Evolutionary conservation across 2,888 invertebrate genomes (phyloP).

Genomic region (Augiades crinisus): DNA sequence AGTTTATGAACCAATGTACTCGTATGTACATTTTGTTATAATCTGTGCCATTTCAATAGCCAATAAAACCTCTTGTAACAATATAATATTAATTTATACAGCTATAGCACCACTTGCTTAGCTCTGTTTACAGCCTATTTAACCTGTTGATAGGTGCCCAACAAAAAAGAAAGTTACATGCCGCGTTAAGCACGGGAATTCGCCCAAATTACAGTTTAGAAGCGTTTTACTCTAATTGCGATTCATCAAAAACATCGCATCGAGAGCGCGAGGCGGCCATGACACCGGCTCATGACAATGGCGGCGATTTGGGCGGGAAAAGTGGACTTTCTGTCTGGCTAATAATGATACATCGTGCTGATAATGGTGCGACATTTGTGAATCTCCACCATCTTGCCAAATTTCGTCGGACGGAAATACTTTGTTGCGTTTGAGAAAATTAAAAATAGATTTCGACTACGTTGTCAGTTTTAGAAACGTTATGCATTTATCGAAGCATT

Average conservation of each 20-base stretch:
- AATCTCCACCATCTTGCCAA: background rate
- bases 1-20: no score
- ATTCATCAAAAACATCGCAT: constrained; percentile 61
- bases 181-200: constrained; percentile 70
- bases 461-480: background rate
- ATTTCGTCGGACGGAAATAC: background rate
- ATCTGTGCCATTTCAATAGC: no score
- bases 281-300: constrained; percentile 56
- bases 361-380: constrained; percentile 7
- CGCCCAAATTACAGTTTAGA: constrained; percentile 68
- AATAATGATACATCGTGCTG: constrained; percentile 3
- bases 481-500: background rate
- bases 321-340: constrained; percentile 23
- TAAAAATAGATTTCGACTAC: background rate
- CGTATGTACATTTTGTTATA: no score
- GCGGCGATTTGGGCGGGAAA: constrained; percentile 55
- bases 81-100: no score
- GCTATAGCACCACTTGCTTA: constrained; percentile 40
- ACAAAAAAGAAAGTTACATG: constrained; percentile 72
- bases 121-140: constrained; percentile 67
- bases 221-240: constrained; percentile 74
- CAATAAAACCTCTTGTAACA: no score
- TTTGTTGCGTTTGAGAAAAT: background rate
- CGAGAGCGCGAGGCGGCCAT: constrained; percentile 46
- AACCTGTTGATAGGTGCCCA: constrained; percentile 52